Conservation (phyloP, 2,113 vertebrate genomes). For the Bombycilla garrulus region DNA sequence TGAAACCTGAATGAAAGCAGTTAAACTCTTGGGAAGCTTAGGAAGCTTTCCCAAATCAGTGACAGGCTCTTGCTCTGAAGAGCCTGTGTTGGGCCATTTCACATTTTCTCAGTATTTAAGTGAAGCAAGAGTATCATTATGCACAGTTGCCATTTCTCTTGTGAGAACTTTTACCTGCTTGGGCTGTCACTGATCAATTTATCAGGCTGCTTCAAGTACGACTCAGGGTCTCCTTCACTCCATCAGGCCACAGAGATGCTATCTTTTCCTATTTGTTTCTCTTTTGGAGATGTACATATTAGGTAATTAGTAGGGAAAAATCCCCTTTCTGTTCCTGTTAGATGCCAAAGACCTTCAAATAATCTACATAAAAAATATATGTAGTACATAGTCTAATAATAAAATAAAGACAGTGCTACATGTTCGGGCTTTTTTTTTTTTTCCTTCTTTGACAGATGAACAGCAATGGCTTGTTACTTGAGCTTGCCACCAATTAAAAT, state of each 20-base stretch:
- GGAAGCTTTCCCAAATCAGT: background rate
- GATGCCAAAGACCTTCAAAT: background rate
- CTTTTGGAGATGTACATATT: background rate
- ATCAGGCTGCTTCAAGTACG: background rate
- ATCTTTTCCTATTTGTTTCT: background rate
- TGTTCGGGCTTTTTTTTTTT: background rate
- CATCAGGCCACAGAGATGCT: background rate
- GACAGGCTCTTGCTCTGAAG: background rate
- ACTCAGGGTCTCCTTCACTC: background rate
- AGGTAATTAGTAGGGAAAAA: background rate
- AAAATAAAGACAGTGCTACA: background rate
- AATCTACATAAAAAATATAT: background rate
- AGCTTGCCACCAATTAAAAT: slow-evolving; percentile 61
- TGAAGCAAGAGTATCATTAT: background rate
- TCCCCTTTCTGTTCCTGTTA: background rate
- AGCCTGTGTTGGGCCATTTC: background rate
- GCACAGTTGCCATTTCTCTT: background rate
- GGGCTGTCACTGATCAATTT: background rate
- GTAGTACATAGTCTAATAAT: background rate
- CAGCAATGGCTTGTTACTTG: slow-evolving; percentile 50
- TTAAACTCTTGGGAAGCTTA: background rate
- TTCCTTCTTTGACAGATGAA: slow-evolving; percentile 45
- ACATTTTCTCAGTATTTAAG: background rate
- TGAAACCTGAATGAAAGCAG: background rate
- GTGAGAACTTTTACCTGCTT: background rate